A percentile compares a stretch with the other conserved stretches of the same genome.
Evolutionary conservation across 2,113 vertebrate species (phyloP).

Genomic region (Oryzias woworae): DNA sequence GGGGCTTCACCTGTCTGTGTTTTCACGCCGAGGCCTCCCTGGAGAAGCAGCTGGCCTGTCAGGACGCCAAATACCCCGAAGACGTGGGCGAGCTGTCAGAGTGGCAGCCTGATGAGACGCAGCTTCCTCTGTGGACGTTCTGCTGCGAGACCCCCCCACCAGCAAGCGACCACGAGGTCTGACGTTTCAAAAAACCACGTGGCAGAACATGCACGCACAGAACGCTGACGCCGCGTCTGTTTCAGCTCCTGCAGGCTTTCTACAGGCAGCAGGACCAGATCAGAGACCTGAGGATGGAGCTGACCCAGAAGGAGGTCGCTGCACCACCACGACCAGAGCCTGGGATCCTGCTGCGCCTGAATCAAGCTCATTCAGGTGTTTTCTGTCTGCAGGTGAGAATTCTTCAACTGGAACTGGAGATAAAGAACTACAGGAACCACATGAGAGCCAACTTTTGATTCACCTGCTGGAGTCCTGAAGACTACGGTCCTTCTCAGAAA

Average conservation of each 20-base stretch:
- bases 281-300: conserved; percentile 76
- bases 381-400: conserved; percentile 69
- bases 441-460: conserved; percentile 56
- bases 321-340: not conserved
- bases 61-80: conserved; percentile 54
- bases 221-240: not conserved
- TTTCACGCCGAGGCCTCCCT: conserved; percentile 22
- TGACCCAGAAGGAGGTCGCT: conserved; percentile 78
- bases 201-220: too few species aligned
- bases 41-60: conserved; percentile 59
- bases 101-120: conserved; percentile 75
- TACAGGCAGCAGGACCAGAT: conserved; percentile 92
- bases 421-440: conserved; percentile 74
- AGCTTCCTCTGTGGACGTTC: conserved; percentile 51
- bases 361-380: not conserved
- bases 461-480: not conserved
- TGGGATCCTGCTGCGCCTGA: too few species aligned
- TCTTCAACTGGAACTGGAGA: conserved; percentile 81
- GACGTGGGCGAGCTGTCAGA: conserved; percentile 62
- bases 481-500: not conserved
- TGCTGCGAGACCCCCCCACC: conserved; percentile 65
- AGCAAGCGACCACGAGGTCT: conserved; percentile 52
- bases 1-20: not conserved
- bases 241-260: conserved; percentile 85
- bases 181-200: not conserved